Percentiles rank a stretch among this genome's conserved stretches.
Evolutionary conservation across 2,113 vertebrate species (phyloP).

Genomic region (Sceloporus tristichus): DNA sequence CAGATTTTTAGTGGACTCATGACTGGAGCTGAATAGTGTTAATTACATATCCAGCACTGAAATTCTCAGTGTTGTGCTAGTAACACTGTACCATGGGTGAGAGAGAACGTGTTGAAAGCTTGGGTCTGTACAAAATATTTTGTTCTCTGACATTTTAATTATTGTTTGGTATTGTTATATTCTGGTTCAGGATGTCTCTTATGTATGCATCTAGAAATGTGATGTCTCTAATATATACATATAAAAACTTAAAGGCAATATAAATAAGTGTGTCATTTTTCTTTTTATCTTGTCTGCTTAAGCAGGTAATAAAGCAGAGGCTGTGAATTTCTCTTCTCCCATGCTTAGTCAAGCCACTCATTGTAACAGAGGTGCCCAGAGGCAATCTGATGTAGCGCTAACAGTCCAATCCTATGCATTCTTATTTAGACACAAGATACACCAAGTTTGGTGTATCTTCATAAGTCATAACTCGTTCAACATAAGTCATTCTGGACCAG

Average conservation of each 20-base stretch:
- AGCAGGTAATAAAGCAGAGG: neutral
- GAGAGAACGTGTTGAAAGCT: neutral
- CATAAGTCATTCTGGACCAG: too few species aligned
- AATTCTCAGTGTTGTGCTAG: neutral
- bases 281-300: slow-evolving; percentile 16
- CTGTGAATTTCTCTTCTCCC: neutral
- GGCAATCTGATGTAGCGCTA: neutral
- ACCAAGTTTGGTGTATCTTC: neutral
- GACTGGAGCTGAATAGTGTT: neutral
- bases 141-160: slow-evolving; percentile 33
- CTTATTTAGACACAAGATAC: neutral
- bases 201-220: slow-evolving; percentile 34
- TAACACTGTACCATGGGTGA: neutral
- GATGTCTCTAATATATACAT: slow-evolving; percentile 14
- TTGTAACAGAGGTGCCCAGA: neutral
- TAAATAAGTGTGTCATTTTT: neutral
- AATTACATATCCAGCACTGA: neutral
- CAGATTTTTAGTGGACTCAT: slow-evolving; percentile 1
- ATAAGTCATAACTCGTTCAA: too few species aligned
- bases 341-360: neutral
- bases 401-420: neutral
- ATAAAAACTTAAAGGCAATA: slow-evolving; percentile 47
- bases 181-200: slow-evolving; percentile 57
- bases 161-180: slow-evolving; percentile 57
- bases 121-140: neutral